Evolutionary conservation across 2,113 vertebrate species (phyloP).

Genomic region (Eptesicus fuscus): DNA sequence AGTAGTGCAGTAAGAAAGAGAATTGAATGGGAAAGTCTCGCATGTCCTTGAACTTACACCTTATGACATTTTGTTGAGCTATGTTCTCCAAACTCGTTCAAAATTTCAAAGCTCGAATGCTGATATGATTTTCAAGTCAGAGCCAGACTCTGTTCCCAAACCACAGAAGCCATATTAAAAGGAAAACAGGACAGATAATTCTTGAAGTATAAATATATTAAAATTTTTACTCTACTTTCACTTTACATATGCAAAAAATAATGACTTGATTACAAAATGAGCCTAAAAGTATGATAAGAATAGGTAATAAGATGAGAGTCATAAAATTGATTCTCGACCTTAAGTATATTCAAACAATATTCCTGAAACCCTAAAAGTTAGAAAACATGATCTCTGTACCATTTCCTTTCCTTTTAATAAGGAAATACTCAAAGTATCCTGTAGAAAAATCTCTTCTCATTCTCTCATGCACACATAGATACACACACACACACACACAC

Average conservation of each 20-base stretch:
- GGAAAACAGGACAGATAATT: neutral
- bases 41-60: neutral
- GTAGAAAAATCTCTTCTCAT: neutral
- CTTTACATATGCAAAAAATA: slow-evolving; percentile 24
- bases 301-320: neutral
- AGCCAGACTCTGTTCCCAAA: neutral
- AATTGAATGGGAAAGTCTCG: neutral
- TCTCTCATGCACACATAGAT: neutral
- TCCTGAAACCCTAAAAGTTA: neutral
- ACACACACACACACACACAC: neutral
- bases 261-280: neutral
- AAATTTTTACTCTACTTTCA: neutral
- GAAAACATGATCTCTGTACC: neutral
- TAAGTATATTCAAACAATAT: neutral
- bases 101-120: slow-evolving; percentile 4
- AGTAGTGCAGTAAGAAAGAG: neutral
- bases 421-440: neutral
- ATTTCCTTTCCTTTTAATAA: neutral
- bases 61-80: neutral
- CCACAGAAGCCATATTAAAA: slow-evolving; percentile 18
- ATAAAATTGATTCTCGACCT: neutral
- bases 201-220: neutral
- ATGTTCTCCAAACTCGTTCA: neutral
- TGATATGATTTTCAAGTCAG: neutral
- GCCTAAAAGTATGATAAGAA: neutral